These are phyloP conservation scores for Podotricha telesiphe DNA, from an alignment of 2,888 invertebrate species.

Conservation along the genomic window DNA sequence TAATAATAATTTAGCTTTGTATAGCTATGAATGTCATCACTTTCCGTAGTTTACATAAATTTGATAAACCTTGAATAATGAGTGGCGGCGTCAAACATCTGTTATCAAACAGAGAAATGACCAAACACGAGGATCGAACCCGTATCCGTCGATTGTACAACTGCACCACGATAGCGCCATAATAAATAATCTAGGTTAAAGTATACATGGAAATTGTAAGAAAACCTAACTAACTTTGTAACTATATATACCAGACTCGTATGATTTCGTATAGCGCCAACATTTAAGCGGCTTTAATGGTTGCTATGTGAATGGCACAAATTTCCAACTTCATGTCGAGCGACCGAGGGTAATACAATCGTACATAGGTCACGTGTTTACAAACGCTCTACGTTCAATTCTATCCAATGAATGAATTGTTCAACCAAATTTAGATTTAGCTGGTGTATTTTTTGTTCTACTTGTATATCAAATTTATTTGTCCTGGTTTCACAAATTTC, in stretches of 20 bases:
- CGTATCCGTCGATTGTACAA: no score
- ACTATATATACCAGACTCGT: neutral
- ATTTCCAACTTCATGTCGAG: constrained; percentile 2
- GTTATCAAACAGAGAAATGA: no score
- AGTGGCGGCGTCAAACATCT: no score
- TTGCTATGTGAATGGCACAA: neutral
- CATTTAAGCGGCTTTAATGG: constrained; percentile 12
- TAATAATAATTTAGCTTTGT: no score
- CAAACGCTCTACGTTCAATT: constrained; percentile 15
- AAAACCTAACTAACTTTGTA: neutral
- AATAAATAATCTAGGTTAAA: no score
- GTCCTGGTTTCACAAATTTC: no score
- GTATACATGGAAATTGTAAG: neutral
- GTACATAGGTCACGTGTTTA: constrained; percentile 2
- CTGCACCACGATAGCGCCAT: no score
- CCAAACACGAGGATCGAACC: no score
- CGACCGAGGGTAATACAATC: constrained; percentile 4
- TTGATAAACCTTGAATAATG: no score
- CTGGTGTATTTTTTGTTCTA: neutral
- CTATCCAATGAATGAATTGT: constrained; percentile 2
- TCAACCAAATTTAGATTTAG: constrained; percentile 12
- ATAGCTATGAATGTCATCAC: no score
- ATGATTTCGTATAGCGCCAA: neutral
- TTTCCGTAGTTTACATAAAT: no score
- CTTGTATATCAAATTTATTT: neutral